Conservation (phyloP, 2,797 vertebrate species). For the Nyctibius grandis region DNA sequence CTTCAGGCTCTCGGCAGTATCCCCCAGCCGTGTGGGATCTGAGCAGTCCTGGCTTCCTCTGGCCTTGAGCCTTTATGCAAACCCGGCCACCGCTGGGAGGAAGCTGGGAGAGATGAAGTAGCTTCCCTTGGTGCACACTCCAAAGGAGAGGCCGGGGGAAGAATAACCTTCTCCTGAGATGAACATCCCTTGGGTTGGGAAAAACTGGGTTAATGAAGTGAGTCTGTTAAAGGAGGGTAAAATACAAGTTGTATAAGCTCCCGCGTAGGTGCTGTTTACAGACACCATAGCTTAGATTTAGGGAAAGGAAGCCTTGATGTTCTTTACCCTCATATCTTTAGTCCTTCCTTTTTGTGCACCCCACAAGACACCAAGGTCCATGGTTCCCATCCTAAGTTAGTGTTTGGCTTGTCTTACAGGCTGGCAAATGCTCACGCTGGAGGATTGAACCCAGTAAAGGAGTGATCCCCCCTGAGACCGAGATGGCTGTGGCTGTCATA, state of each 20-base stretch:
- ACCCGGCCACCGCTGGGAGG: accelerated
- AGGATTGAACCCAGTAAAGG: conserved; percentile 79
- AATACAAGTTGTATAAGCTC: background rate
- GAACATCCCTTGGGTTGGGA: background rate
- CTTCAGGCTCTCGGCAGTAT: background rate
- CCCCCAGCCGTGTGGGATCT: background rate
- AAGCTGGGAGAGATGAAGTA: background rate
- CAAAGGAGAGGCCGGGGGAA: background rate
- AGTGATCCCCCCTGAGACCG: conserved; percentile 69
- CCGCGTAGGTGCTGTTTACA: background rate
- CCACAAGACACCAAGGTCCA: too few species aligned
- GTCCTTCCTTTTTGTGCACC: background rate
- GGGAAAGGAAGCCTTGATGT: background rate
- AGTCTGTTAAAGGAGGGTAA: too few species aligned
- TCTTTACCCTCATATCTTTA: background rate
- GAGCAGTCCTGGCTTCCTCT: background rate
- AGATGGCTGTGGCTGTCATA: conserved; percentile 74
- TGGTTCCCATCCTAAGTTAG: background rate
- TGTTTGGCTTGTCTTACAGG: conserved; percentile 67
- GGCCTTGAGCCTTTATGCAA: background rate
- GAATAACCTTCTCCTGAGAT: background rate
- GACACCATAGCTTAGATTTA: background rate
- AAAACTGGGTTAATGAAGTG: background rate
- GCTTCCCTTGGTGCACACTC: background rate
- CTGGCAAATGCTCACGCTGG: conserved; percentile 67